Base-by-base conservation (phyloP, 2,797 vertebrate species). In the Pseudomugil gertrudae region DNA sequence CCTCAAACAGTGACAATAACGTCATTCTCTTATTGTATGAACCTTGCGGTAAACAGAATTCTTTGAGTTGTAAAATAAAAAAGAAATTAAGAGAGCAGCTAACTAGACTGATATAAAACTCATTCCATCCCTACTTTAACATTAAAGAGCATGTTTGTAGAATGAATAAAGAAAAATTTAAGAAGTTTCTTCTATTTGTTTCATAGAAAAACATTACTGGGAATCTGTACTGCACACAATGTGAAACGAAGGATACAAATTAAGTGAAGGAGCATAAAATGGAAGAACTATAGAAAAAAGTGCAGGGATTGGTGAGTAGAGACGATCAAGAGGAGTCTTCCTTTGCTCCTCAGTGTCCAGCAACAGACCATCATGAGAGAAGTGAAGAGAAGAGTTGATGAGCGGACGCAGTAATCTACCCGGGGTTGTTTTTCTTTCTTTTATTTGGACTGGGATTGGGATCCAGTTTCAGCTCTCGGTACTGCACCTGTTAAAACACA, bases 401-500 rank as follows among this genome's bases (percentile, higher is more conserved):
- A 88, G 90, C 40, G 84, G 86, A 89, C 72, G 80, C 74, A 85
- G 81, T 80, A 82, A 84, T 89, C 93, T 98, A 99, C 88, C 92
- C 93, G 69, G 94, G 95, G 91, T 95, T 97, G 93, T 95, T 98
- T 97, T 97, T 98, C 95, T 98, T 99, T 93, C 94, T 97, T 93
- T 97, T 98, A 93, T 94, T 97, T 27, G 97, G 96, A 93, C 96
- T 98, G 86, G 95, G 96, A 89, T 94, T 95, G 89, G 94, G 92
- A 91, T 98, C 97, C 88, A 92, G 94, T 96, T 98, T 98, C 95
- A 99, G 93, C 89, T 98, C 96, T 87, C 95, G 95, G 91, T 97
- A 98, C 80, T 99, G 97, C 96, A 97, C 95, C 97, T 99, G 96
- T 97, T 97, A 93, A 96, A 97, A 98, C 94, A 98, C 86, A 94